Percentiles rank a stretch among this genome's conserved stretches.
phyloP scores from a whole-genome alignment of 1,140 invertebrate genomes.

The Drosophila parabipectinata region DNA sequence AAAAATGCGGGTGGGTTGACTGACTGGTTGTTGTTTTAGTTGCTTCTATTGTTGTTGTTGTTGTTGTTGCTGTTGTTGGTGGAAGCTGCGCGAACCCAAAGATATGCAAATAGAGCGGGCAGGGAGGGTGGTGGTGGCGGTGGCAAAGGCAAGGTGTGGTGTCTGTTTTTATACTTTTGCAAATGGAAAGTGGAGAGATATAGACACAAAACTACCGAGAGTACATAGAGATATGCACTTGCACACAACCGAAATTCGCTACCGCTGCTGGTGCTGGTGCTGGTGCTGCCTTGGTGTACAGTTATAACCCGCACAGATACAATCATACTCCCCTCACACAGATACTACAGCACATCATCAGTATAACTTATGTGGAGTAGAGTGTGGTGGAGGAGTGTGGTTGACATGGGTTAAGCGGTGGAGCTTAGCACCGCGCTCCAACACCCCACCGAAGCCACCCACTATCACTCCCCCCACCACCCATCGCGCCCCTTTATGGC shows the following conservation, averaged over 20 bases:
- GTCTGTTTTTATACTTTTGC: slow-evolving; percentile 46
- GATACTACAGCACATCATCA: slow-evolving; percentile 36
- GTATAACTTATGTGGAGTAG: slow-evolving; percentile 57
- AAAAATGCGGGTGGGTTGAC: slow-evolving; percentile 61
- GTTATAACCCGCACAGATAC: slow-evolving; percentile 12
- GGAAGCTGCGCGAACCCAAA: slow-evolving; percentile 58
- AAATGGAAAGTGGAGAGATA: slow-evolving; percentile 76
- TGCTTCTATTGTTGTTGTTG: neutral
- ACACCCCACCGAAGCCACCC: slow-evolving; percentile 8
- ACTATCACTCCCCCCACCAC: neutral
- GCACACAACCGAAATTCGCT: slow-evolving; percentile 46
- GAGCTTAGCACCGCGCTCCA: slow-evolving; percentile 43
- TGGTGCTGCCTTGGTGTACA: slow-evolving; percentile 1
- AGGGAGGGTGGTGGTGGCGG: slow-evolving; percentile 26
- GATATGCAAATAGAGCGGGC: slow-evolving; percentile 70
- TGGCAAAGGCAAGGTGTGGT: slow-evolving; percentile 48
- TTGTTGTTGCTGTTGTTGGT: slow-evolving; percentile 9
- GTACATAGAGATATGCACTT: slow-evolving; percentile 69
- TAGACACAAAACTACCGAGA: slow-evolving; percentile 56
- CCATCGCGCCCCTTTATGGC: neutral
- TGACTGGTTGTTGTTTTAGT: slow-evolving; percentile 28
- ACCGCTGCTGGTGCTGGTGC: slow-evolving; percentile 33
- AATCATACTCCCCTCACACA: slow-evolving; percentile 3
- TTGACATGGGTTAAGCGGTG: slow-evolving; percentile 65
- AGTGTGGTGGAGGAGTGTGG: slow-evolving; percentile 40